Evolutionary conservation across 2,888 invertebrate species (phyloP), one percentile per base, ranked within the genome.

Genomic region (Hirtodrosophila confusa): DNA sequence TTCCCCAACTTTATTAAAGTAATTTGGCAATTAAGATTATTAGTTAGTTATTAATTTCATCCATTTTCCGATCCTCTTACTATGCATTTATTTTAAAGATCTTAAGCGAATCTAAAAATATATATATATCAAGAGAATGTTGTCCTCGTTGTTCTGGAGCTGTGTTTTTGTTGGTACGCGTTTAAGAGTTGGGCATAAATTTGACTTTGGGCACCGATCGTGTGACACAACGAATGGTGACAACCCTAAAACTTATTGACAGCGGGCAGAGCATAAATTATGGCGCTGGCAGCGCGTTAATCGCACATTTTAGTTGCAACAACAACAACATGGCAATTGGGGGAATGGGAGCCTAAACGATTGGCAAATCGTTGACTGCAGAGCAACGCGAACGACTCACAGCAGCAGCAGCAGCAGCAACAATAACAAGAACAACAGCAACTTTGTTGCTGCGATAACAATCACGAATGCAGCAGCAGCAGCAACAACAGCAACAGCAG

Each of bases 211-310:
- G 36, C 65, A 61, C 69, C 72, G 80, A 80, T 75, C 78, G 72
- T 75, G 78, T 75, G 85, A 84, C 78, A 78, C 43, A 47, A 45
- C 44, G 50, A 61, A 57, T 41, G 75, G 75, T 74, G 75, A 70
- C 74, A 75, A 54, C 68, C 74, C 84, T 74, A 44, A 71, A 80
- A 65, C 62, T 60, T 76, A 82, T 71, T 80, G 83, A 83, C 75
- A 86, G 53, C 61, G 64, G 40, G 56, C 69, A 41, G 40, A 54
- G 73, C 79, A 84, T 89, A 89, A 89, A 88, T 88, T 86, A 88
- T 84, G 75, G 66, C 62, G 70, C 62, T 71, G 72, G 58, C 68
- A 69, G 75, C 44, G 86, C 82, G 83, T 86, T 88, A 87, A 85
- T 80, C 84, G 80, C 75, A 74, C 88, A 75, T 72, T 80, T 82